phyloP scores from a whole-genome alignment of 2,888 invertebrate species.

The Chrysotoxum bicinctum region DNA sequence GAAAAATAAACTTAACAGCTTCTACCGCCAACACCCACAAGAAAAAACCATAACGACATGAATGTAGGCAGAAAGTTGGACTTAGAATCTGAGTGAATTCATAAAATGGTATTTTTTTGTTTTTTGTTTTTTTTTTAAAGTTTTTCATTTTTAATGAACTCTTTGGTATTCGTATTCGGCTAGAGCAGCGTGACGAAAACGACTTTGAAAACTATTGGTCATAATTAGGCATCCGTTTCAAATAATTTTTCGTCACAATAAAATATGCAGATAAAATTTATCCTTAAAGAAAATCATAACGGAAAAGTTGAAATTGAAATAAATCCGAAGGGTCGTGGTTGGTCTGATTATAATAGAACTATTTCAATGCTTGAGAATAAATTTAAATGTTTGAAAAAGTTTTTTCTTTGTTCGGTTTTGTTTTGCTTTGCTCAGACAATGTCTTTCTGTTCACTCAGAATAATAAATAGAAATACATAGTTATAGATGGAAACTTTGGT shows the following conservation, averaged over 20 bases:
- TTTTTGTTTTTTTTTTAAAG: not conserved
- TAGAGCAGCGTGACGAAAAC: not conserved
- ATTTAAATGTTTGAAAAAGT: conserved; percentile 10
- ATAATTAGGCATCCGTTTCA: conserved; percentile 19
- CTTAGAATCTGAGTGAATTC: not conserved
- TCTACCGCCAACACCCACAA: not conserved
- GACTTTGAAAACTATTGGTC: conserved; percentile 19
- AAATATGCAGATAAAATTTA: conserved; percentile 17
- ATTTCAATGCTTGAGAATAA: conserved; percentile 18
- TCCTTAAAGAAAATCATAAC: conserved; percentile 10
- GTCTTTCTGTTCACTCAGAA: not conserved
- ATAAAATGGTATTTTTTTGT: not conserved
- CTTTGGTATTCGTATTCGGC: not conserved
- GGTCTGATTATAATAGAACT: not conserved
- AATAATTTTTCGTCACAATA: conserved; percentile 3
- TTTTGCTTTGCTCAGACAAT: not conserved
- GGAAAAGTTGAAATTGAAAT: conserved; percentile 18
- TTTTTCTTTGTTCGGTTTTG: conserved; percentile 1
- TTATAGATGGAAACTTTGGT: conserved; percentile 1
- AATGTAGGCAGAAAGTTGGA: not conserved
- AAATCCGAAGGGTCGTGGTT: not conserved
- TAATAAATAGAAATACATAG: conserved; percentile 14
- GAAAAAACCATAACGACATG: not conserved
- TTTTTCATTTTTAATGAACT: conserved; percentile 11
- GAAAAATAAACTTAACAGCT: not conserved